These are phyloP conservation scores for Caenorhabditis inopinata DNA, from an alignment of 1,140 invertebrate species.

Conservation along the genomic window DNA sequence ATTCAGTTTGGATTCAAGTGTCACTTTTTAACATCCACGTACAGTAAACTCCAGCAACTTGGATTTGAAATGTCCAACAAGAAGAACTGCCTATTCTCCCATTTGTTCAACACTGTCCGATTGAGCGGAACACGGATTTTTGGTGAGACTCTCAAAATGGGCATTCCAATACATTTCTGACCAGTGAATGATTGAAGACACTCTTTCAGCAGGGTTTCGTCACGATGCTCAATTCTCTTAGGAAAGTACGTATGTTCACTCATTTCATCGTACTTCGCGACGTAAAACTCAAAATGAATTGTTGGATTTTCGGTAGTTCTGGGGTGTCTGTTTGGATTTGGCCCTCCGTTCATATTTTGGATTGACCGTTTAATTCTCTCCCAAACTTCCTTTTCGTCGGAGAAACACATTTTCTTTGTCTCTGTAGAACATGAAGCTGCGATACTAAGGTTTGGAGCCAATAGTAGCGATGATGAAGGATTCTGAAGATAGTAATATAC, in stretches of 20 bases:
- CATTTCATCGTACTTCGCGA: not conserved
- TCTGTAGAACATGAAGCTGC: no score
- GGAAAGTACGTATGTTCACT: not conserved
- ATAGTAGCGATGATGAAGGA: no score
- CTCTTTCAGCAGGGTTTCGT: not conserved
- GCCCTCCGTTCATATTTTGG: not conserved
- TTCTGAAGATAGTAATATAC: no score
- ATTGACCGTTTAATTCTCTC: not conserved
- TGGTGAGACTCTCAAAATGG: not conserved
- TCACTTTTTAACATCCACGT: no score
- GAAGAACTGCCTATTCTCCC: not conserved
- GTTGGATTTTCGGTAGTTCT: not conserved
- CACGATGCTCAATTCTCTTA: not conserved
- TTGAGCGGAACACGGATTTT: not conserved
- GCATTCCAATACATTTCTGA: not conserved
- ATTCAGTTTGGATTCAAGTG: no score
- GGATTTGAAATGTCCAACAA: not conserved
- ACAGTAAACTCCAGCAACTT: not conserved
- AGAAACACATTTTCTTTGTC: no score
- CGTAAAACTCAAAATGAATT: not conserved
- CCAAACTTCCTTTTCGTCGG: no score
- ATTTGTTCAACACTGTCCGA: not conserved
- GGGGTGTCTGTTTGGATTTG: not conserved
- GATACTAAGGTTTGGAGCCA: no score
- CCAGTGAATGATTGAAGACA: not conserved